Evolutionary conservation across 2,888 invertebrate species (phyloP).

Genomic region (Thyatira batis): DNA sequence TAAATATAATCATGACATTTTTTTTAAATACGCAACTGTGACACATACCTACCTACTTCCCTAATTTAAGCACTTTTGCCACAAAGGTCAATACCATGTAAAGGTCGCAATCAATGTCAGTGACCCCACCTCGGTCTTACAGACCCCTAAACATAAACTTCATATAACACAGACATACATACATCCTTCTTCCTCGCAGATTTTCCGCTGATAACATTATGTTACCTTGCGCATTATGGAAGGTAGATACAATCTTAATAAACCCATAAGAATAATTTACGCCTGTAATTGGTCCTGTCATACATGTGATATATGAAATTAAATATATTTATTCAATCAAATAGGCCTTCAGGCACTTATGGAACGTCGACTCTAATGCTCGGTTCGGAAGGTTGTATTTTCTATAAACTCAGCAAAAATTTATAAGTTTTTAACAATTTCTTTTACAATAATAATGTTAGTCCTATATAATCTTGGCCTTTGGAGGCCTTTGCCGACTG

Average conservation of each 20-base stretch:
- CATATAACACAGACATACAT: not conserved
- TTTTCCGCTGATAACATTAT: not conserved
- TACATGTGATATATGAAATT: too few species aligned
- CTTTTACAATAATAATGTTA: too few species aligned
- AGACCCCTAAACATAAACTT: not conserved
- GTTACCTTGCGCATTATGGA: not conserved
- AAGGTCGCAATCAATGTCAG: not conserved
- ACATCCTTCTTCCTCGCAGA: not conserved
- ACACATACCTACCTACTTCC: not conserved
- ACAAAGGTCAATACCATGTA: not conserved
- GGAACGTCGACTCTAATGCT: too few species aligned
- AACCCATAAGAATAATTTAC: not conserved
- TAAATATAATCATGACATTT: too few species aligned
- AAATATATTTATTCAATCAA: too few species aligned
- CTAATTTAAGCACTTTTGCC: not conserved
- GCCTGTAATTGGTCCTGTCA: not conserved
- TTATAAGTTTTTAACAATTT: too few species aligned
- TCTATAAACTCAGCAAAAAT: too few species aligned
- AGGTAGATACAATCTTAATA: not conserved
- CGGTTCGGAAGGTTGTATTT: too few species aligned
- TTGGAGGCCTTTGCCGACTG: too few species aligned
- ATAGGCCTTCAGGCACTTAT: too few species aligned
- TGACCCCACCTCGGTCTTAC: not conserved
- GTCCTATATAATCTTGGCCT: too few species aligned
- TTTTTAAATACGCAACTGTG: too few species aligned